Evolutionary conservation across 2,113 vertebrate species (phyloP).

Genomic region (Lampris incognitus): DNA sequence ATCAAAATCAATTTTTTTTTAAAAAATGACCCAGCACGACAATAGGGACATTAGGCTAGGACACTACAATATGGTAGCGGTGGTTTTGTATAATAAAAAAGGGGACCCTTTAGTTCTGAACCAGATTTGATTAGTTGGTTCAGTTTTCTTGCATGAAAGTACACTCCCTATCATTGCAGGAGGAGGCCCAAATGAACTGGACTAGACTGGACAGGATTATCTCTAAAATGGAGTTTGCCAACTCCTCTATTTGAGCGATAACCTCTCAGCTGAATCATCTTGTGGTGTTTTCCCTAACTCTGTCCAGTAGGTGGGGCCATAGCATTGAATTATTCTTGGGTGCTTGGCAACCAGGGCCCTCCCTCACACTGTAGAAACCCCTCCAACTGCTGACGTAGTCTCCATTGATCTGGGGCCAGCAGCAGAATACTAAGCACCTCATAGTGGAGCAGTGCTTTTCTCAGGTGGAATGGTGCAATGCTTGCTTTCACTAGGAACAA

Average conservation of each 20-base stretch:
- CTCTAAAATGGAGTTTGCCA: neutral
- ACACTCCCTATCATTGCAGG: neutral
- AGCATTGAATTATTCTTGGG: slow-evolving; percentile 18
- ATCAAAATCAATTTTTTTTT: neutral
- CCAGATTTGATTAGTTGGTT: too few species aligned
- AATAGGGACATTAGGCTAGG: too few species aligned
- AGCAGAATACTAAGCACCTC: slow-evolving; percentile 67
- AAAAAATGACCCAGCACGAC: too few species aligned
- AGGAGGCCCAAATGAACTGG: neutral
- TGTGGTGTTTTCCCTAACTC: slow-evolving; percentile 12
- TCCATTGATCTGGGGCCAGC: slow-evolving; percentile 62
- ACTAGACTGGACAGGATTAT: too few species aligned
- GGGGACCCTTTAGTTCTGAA: too few species aligned
- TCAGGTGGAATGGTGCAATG: slow-evolving; percentile 30
- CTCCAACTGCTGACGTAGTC: slow-evolving; percentile 69
- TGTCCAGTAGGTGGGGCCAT: slow-evolving; percentile 75
- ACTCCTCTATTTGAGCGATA: neutral
- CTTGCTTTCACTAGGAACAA: neutral
- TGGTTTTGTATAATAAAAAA: too few species aligned
- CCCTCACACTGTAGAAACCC: slow-evolving; percentile 67
- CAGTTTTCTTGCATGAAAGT: neutral
- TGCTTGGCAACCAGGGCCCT: slow-evolving; percentile 29
- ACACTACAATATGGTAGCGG: too few species aligned
- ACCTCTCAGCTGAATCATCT: neutral
- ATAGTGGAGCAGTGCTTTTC: slow-evolving; percentile 29